phyloP scores from a whole-genome alignment of 2,113 vertebrate genomes.

The Xenopus borealis region DNA sequence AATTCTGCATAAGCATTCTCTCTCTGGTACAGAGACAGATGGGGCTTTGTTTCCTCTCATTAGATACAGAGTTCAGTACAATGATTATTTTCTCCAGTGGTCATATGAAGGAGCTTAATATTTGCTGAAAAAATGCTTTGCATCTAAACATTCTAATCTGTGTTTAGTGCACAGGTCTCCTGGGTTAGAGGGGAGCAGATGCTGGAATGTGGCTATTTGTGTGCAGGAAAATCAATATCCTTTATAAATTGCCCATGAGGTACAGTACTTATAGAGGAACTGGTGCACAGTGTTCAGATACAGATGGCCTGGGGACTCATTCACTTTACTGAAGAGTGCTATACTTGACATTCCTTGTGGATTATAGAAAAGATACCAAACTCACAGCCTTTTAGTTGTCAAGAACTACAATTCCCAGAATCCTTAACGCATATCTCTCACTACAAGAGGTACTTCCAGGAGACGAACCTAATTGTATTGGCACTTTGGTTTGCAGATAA shows the following conservation, averaged over 20 bases:
- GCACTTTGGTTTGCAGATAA: too few species aligned
- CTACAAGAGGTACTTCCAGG: too few species aligned
- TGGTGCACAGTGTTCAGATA: neutral
- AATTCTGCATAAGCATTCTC: neutral
- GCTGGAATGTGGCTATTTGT: constrained; percentile 27
- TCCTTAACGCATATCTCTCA: too few species aligned
- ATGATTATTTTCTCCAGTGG: constrained; percentile 12
- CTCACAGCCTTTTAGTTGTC: too few species aligned
- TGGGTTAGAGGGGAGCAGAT: constrained; percentile 15
- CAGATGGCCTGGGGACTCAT: neutral
- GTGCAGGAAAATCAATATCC: constrained; percentile 29
- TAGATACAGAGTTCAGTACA: constrained; percentile 12
- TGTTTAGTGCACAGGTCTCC: neutral
- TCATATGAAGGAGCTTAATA: constrained; percentile 38
- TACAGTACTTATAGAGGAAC: neutral
- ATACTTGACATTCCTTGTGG: neutral
- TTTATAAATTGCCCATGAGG: constrained; percentile 33
- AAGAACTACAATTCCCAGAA: too few species aligned
- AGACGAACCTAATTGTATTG: too few species aligned
- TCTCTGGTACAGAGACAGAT: constrained; percentile 19
- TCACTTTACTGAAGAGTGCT: neutral
- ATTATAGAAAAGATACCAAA: too few species aligned
- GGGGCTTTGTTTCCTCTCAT: constrained; percentile 26
- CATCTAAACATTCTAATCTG: neutral
- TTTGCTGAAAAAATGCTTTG: neutral